Evolutionary conservation across 2,888 invertebrate species (phyloP).

Genomic region (Melanostoma scalare): DNA sequence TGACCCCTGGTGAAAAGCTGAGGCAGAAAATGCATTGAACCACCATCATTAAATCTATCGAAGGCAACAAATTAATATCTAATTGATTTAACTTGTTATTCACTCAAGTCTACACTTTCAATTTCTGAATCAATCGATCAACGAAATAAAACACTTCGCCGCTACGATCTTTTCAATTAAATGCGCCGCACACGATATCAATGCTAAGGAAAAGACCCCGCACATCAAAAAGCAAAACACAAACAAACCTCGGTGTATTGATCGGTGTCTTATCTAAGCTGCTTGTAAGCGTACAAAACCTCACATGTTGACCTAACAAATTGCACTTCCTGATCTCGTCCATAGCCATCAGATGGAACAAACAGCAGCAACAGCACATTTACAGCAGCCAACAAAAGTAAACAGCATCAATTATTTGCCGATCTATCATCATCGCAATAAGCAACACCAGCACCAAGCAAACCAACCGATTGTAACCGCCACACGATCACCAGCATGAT

Average conservation of each 20-base stretch:
- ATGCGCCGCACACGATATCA: constrained; percentile 55
- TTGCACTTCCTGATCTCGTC: constrained; percentile 67
- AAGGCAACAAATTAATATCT: constrained; percentile 60
- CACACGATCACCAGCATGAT: constrained; percentile 37
- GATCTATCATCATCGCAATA: constrained; percentile 70
- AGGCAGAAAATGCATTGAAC: constrained; percentile 24
- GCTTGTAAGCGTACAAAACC: constrained; percentile 33
- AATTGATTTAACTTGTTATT: constrained; percentile 68
- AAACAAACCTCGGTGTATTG: constrained; percentile 13
- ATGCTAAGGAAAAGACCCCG: constrained; percentile 19
- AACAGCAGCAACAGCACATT: constrained; percentile 56
- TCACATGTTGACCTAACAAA: constrained; percentile 68
- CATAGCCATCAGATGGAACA: constrained; percentile 11
- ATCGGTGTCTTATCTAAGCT: constrained; percentile 23
- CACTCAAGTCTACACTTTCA: constrained; percentile 59
- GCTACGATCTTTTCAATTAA: constrained; percentile 62
- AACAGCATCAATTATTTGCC: constrained; percentile 70
- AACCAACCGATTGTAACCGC: constrained; percentile 20
- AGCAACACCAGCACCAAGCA: constrained; percentile 33
- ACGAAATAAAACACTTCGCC: constrained; percentile 49
- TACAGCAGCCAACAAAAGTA: constrained; percentile 66
- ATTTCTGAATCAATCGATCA: constrained; percentile 61
- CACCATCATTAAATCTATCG: constrained; percentile 42
- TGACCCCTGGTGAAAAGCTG: constrained; percentile 25
- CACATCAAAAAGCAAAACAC: neutral